Evolutionary conservation across 1,140 invertebrate genomes (phyloP).

Genomic region (Apis cerana): DNA sequence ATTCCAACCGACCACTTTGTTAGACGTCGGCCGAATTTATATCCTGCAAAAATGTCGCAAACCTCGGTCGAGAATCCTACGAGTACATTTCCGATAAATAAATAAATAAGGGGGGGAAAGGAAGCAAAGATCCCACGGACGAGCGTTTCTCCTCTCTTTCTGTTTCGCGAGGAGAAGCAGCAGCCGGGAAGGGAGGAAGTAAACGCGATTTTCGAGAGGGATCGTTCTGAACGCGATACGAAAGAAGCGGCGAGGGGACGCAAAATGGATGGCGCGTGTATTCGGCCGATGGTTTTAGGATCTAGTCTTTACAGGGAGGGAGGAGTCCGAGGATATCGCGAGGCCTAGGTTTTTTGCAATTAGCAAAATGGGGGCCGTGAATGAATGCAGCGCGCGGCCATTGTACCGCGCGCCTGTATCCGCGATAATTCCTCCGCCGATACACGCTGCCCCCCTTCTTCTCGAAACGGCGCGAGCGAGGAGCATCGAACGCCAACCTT

Average conservation of each 20-base stretch:
- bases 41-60: too few species aligned
- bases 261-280: slow-evolving; percentile 1
- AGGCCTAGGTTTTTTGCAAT: slow-evolving; percentile 65
- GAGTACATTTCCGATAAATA: too few species aligned
- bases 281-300: slow-evolving; percentile 12
- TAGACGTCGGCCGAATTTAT: slow-evolving; percentile 51
- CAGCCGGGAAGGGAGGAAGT: too few species aligned
- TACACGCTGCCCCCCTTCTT: neutral
- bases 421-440: slow-evolving; percentile 49
- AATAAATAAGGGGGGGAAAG: too few species aligned
- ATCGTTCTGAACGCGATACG: neutral
- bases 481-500: too few species aligned
- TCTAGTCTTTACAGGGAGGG: neutral
- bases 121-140: too few species aligned
- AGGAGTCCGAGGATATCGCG: slow-evolving; percentile 34
- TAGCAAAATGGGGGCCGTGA: slow-evolving; percentile 67
- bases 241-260: neutral
- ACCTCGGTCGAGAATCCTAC: too few species aligned
- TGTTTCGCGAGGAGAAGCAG: too few species aligned
- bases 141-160: too few species aligned
- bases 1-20: slow-evolving; percentile 49
- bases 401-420: slow-evolving; percentile 55
- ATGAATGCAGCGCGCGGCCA: slow-evolving; percentile 60
- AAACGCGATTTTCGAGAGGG: slow-evolving; percentile 10
- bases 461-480: too few species aligned